Evolutionary conservation across 2,113 vertebrate species (phyloP).

Genomic region (Myotis davidii): DNA sequence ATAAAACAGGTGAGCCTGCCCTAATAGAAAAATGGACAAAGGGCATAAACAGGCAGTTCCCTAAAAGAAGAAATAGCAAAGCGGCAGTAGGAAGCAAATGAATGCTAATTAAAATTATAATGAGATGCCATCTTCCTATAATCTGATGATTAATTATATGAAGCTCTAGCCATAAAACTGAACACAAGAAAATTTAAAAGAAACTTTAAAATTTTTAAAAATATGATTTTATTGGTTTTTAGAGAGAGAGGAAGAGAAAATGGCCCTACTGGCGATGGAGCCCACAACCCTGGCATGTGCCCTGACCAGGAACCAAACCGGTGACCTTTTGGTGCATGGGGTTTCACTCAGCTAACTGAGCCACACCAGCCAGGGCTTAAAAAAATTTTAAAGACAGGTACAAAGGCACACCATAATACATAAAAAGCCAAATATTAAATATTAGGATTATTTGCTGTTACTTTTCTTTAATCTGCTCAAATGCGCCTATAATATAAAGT

Average conservation of each 20-base stretch:
- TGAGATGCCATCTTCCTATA: not conserved
- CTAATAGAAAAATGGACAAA: constrained; percentile 35
- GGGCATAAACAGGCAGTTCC: not conserved
- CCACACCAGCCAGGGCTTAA: not conserved
- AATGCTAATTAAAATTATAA: constrained; percentile 51
- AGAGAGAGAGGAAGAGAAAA: too few relatives aligned
- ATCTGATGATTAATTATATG: not conserved
- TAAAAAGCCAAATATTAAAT: not conserved
- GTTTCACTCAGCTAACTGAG: too few relatives aligned
- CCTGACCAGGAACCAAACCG: too few relatives aligned
- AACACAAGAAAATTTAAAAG: constrained; percentile 21
- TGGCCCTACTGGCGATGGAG: too few relatives aligned
- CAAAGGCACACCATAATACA: not conserved
- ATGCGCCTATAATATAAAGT: not conserved
- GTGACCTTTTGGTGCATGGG: too few relatives aligned
- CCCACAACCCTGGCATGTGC: too few relatives aligned
- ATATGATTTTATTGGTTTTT: too few relatives aligned
- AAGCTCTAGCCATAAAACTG: not conserved
- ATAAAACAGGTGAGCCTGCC: constrained; percentile 45
- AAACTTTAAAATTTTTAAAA: not conserved
- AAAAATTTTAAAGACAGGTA: constrained; percentile 8
- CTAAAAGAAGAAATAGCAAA: constrained; percentile 39
- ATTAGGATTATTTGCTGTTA: not conserved
- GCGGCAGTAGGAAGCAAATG: constrained; percentile 18
- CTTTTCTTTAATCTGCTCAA: not conserved